Base-by-base conservation (phyloP, 2,888 invertebrate species). In the Pseudeuparius sepicola region DNA sequence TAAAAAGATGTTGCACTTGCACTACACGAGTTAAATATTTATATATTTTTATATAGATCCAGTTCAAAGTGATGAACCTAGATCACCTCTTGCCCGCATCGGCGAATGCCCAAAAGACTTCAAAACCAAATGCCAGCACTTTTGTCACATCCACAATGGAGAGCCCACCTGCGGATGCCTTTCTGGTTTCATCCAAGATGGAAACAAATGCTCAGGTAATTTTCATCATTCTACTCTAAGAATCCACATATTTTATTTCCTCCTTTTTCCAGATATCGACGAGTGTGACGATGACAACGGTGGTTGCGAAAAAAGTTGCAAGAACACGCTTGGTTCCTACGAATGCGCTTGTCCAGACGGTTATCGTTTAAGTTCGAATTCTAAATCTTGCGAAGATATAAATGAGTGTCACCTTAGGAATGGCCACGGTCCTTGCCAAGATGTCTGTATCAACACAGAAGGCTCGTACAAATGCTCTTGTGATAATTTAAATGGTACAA, bases 331-430 rank as follows among this genome's bases (percentile, higher is more conserved):
- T 0, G 75, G 75, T 2, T 63, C 66, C 14, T 74, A 67, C 46
- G 60, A 61, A 30, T 77, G 76, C 48, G 55, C 57, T 6, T 77
- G 76, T 47, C 68, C 68, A 0, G 32, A 53, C n/a, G 68, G 67
- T 1, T 72, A 64, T 30, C 50, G 55, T 14, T 50, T 66, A 28
- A 50, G 60, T 24, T 45, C 37, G 14, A n/a, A n/a, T n/a, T n/a
- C n/a, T n/a, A 42, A 42, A 2, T 45, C 42, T 30, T 64, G 64
- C 34, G 36, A 52, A 25, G 60, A 61, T 32, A 46, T 62, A 12
- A 51, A 65, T 40, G 65, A 65, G 37, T 64, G 65, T 34, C 48
- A 29, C 9, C 31, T 42, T 1, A 46, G 61, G 23, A 65, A 65
- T 28, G 66, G 65, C 2, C 45, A 56, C 36, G n/a, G n/a, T n/a